Evolutionary conservation across 2,113 vertebrate genomes (phyloP), one percentile per base, ranked within the genome.

Genomic region (Raja brachyura): DNA sequence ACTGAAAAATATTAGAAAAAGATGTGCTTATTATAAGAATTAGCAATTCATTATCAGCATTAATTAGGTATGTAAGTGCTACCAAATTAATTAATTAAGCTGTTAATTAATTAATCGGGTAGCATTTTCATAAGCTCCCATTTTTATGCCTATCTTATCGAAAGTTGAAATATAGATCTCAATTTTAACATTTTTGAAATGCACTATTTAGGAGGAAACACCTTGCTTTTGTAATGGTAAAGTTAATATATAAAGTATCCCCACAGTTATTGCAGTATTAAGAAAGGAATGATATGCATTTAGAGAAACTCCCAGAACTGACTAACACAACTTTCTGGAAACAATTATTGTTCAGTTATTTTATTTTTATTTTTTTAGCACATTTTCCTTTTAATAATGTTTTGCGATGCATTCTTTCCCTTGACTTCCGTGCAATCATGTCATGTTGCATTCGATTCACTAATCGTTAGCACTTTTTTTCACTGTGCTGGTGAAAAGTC

Each of bases 1-100:
- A 25, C 18, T 54, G 68, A 92, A 92, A 92, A 92, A 6, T 92
- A 92, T 92, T 92, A 74, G 66, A 92, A 92, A 90, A 92, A 74
- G 18, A 73, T 92, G 61, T 73, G 90, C 73, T 92, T 92, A 92
- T 92, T 39, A 68, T 66, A 73, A 92, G 48, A 92, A 92, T 92
- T 92, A 73, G 73, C 73, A 59, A 88, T 88, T 88, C 59, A 88
- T 66, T 88, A 0, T 63, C 16, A 25, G 59, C 73, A 92, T 92
- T 92, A 92, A 92, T 92, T 73, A 70, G 39, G 39, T 48, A 48
- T 48, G 39, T 48, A 48, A 48, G 39, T 48, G 39, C 39, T 48
- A 48, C 39, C 0, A 1, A 48, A 48, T 48, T 48, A 48, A 48
- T 48, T 48, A 48, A 48, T 48, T 48, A 48, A 48, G 39, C 39